These are phyloP conservation scores for Globia sparganii DNA, from an alignment of 2,888 invertebrate genomes.

Conservation along the genomic window DNA sequence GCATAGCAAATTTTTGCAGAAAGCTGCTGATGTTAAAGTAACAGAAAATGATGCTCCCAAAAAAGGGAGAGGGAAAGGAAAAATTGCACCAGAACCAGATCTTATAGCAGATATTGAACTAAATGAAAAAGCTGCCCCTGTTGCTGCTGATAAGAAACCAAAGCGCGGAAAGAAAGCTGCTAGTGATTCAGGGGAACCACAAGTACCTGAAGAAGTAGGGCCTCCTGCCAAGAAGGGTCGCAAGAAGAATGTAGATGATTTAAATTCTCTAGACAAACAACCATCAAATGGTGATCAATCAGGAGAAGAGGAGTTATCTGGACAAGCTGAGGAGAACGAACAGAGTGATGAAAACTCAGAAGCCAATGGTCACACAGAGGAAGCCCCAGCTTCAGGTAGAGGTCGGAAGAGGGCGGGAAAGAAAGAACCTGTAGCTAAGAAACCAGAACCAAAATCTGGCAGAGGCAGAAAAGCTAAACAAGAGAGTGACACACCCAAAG, in stretches of 20 bases:
- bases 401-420: constrained; percentile 82
- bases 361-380: constrained; percentile 77
- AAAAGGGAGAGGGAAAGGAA: constrained; percentile 84
- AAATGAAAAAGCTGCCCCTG: constrained; percentile 62
- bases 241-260: constrained; percentile 79
- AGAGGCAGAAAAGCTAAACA: constrained; percentile 79
- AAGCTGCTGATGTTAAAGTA: constrained; percentile 81
- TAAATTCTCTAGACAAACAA: constrained; percentile 71
- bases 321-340: constrained; percentile 72
- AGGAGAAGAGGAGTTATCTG: constrained; percentile 74
- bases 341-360: constrained; percentile 74
- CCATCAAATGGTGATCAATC: constrained; percentile 75
- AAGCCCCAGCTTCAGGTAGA: constrained; percentile 70
- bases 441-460: constrained; percentile 73
- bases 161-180: constrained; percentile 82
- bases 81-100: constrained; percentile 70
- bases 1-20: constrained; percentile 76
- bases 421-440: constrained; percentile 76
- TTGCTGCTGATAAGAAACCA: constrained; percentile 73
- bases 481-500: constrained; percentile 68
- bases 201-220: constrained; percentile 72
- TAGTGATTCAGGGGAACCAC: constrained; percentile 69
- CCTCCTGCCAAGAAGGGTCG: constrained; percentile 81
- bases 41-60: constrained; percentile 81
- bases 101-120: constrained; percentile 66